Percentiles rank a stretch among this genome's conserved stretches.
phyloP scores from a whole-genome alignment of 2,888 invertebrate species.

The Drosophila limbata region DNA sequence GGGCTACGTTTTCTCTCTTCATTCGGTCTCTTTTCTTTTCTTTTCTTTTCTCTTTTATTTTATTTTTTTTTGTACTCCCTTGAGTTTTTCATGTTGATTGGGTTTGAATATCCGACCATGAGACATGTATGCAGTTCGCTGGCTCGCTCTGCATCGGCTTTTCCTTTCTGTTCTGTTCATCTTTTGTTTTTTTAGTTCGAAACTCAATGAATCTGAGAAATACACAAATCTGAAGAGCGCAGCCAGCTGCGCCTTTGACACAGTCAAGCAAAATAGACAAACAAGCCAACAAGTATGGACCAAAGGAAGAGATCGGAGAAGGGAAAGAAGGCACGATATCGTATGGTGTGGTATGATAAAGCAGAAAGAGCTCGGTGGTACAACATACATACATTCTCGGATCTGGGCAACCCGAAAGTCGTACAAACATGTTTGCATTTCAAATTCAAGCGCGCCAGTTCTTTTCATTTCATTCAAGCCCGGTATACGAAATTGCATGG shows the following conservation, averaged over 20 bases:
- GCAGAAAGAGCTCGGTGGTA: not conserved
- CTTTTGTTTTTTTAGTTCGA: constrained; percentile 21
- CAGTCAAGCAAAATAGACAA: constrained; percentile 55
- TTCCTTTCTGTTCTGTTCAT: constrained; percentile 4
- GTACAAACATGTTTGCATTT: constrained; percentile 72
- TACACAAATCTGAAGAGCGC: constrained; percentile 50
- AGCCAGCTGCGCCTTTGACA: constrained; percentile 59
- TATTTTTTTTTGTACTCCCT: constrained; percentile 40
- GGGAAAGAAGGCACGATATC: not conserved
- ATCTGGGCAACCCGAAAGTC: constrained; percentile 24
- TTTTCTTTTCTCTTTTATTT: too few relatives aligned
- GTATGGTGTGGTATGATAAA: not conserved
- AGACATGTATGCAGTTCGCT: constrained; percentile 24
- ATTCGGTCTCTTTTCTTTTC: constrained; percentile 10
- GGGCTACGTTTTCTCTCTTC: not conserved
- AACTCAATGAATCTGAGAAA: constrained; percentile 74
- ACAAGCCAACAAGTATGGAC: constrained; percentile 26
- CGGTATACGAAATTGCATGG: constrained; percentile 40
- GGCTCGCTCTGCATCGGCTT: constrained; percentile 32
- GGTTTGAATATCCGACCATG: constrained; percentile 61
- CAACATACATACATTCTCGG: not conserved
- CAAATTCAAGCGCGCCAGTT: constrained; percentile 63
- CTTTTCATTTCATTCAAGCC: constrained; percentile 36
- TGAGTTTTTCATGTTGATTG: constrained; percentile 70
- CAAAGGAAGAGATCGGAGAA: not conserved